Evolutionary conservation across 2,113 vertebrate species (phyloP).

Genomic region (Halichoeres trimaculatus): DNA sequence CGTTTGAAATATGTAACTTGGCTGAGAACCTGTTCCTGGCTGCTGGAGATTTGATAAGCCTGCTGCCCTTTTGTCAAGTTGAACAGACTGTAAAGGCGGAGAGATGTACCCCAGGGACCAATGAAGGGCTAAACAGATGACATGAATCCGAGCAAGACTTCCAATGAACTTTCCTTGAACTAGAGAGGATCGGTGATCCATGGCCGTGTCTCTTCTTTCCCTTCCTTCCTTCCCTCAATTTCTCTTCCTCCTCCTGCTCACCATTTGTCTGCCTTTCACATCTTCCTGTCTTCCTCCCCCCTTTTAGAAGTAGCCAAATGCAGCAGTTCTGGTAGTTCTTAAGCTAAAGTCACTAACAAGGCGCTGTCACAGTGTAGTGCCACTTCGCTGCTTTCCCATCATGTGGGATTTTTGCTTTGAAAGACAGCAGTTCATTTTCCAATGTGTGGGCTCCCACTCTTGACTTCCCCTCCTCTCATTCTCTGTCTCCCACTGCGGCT

Average conservation of each 20-base stretch:
- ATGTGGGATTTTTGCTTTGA: slow-evolving; percentile 70
- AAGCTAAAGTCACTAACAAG: slow-evolving; percentile 79
- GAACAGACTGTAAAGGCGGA: slow-evolving; percentile 69
- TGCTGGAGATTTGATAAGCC: slow-evolving; percentile 71
- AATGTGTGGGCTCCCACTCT: slow-evolving; percentile 50
- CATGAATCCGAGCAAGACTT: slow-evolving; percentile 68
- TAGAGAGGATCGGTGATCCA: slow-evolving; percentile 67
- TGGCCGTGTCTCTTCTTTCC: slow-evolving; percentile 33
- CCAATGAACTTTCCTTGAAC: slow-evolving; percentile 81
- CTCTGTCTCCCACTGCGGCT: slow-evolving; percentile 30
- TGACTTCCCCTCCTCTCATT: neutral
- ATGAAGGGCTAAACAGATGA: slow-evolving; percentile 76
- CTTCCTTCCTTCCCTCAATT: slow-evolving; percentile 1
- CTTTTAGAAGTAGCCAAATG: slow-evolving; percentile 45
- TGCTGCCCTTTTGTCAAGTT: slow-evolving; percentile 70
- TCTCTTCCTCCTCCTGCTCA: slow-evolving; percentile 15
- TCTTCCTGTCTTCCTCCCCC: slow-evolving; percentile 23
- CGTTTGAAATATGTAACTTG: slow-evolving; percentile 66
- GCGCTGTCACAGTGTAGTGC: slow-evolving; percentile 71
- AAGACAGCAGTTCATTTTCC: slow-evolving; percentile 75
- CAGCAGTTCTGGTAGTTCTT: slow-evolving; percentile 62
- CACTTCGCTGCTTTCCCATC: slow-evolving; percentile 74
- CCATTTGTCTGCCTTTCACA: slow-evolving; percentile 38
- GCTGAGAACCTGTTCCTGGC: slow-evolving; percentile 63
- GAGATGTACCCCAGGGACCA: slow-evolving; percentile 63